These are phyloP conservation scores for Liasis olivaceus DNA, from an alignment of 2,797 vertebrate genomes.

Conservation along the genomic window DNA sequence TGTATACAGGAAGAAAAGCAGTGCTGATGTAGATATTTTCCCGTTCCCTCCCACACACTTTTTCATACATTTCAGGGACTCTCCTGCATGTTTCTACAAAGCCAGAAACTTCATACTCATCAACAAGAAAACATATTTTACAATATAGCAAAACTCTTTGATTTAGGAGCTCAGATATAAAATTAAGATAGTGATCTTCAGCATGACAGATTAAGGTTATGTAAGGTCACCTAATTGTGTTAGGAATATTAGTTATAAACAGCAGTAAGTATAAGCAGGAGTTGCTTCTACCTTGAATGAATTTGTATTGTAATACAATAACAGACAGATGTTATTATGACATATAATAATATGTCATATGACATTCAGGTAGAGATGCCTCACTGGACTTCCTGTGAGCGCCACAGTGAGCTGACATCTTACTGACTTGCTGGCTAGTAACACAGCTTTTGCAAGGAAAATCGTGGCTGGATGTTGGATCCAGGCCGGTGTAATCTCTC, in stretches of 20 bases:
- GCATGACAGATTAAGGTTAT: not conserved
- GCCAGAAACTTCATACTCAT: not conserved
- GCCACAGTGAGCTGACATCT: too few species aligned
- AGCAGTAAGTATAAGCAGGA: conserved; percentile 36
- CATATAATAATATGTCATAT: conserved; percentile 23
- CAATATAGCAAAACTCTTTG: not conserved
- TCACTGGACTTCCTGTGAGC: not conserved
- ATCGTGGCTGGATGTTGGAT: too few species aligned
- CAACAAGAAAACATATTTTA: not conserved
- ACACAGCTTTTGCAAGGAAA: too few species aligned
- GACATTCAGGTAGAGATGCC: conserved; percentile 43
- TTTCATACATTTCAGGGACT: not conserved
- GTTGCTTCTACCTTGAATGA: not conserved
- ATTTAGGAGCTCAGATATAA: not conserved
- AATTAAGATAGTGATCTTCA: conserved; percentile 12
- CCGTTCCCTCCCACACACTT: too few species aligned
- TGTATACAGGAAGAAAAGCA: not conserved
- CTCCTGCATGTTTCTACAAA: not conserved
- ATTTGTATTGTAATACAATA: not conserved
- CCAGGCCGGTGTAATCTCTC: too few species aligned
- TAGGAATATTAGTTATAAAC: conserved; percentile 19
- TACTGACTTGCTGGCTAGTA: too few species aligned
- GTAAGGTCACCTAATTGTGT: conserved; percentile 17
- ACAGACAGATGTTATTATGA: conserved; percentile 52
- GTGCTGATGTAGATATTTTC: not conserved